Percentiles rank a stretch among this genome's conserved stretches.
phyloP scores from a whole-genome alignment of 2,797 vertebrate genomes.

The Prunella strophiata region DNA sequence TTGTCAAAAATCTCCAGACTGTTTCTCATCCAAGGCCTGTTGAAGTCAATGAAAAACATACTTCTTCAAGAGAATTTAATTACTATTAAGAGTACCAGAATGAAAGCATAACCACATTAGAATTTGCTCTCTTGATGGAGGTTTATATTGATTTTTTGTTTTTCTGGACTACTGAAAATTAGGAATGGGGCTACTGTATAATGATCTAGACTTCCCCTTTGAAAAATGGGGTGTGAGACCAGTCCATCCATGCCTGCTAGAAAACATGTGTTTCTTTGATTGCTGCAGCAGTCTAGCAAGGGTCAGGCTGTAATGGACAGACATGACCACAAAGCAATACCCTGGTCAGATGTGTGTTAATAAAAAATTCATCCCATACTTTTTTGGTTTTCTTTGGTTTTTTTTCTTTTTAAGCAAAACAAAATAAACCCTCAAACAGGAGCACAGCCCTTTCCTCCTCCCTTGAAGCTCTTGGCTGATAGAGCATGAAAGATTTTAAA shows the following conservation, averaged over 20 bases:
- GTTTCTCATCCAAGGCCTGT: not conserved
- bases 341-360: not conserved
- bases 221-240: not conserved
- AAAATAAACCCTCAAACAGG: not conserved
- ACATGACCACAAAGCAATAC: rapidly evolving
- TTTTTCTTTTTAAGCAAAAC: not conserved
- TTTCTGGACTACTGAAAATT: not conserved
- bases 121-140: not conserved
- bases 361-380: not conserved
- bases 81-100: not conserved
- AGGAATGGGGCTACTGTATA: not conserved
- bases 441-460: not conserved
- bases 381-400: too few relatives aligned
- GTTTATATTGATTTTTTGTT: not conserved
- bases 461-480: not conserved
- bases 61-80: not conserved
- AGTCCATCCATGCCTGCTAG: not conserved
- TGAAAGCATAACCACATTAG: not conserved
- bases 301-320: not conserved
- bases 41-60: constrained; percentile 21
- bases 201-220: not conserved
- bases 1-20: not conserved
- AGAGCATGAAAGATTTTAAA: not conserved
- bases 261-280: not conserved
- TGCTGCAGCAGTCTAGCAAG: not conserved